phyloP scores from a whole-genome alignment of 2,113 vertebrate genomes.

The Sakesphorus luctuosus region DNA sequence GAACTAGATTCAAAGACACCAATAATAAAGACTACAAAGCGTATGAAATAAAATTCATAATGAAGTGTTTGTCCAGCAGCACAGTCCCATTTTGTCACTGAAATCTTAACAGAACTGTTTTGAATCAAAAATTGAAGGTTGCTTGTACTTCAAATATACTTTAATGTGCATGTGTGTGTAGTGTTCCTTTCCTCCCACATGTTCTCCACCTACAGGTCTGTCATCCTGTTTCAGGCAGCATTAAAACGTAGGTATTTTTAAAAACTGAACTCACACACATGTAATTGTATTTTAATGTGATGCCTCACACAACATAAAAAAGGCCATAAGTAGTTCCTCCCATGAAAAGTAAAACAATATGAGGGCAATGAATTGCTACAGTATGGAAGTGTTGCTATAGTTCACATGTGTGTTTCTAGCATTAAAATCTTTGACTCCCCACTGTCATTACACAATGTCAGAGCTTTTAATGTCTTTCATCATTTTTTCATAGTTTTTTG shows the following conservation, averaged over 20 bases:
- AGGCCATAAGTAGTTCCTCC: not conserved
- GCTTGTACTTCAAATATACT: not conserved
- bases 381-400: not conserved
- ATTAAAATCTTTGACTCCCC: not conserved
- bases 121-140: not conserved
- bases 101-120: not conserved
- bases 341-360: constrained; percentile 28
- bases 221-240: not conserved
- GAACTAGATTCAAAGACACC: not conserved
- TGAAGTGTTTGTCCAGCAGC: not conserved
- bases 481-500: not conserved
- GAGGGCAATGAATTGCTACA: constrained; percentile 28
- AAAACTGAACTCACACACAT: not conserved
- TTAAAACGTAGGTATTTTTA: not conserved
- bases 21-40: not conserved
- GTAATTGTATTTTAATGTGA: constrained; percentile 2
- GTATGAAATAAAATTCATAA: not conserved
- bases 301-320: constrained; percentile 14
- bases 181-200: not conserved
- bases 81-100: not conserved
- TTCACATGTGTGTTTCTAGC: not conserved
- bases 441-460: not conserved
- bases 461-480: constrained; percentile 8
- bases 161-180: not conserved
- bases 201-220: not conserved